phyloP scores from a whole-genome alignment of 2,797 vertebrate genomes.

The Ciconia nigra region DNA sequence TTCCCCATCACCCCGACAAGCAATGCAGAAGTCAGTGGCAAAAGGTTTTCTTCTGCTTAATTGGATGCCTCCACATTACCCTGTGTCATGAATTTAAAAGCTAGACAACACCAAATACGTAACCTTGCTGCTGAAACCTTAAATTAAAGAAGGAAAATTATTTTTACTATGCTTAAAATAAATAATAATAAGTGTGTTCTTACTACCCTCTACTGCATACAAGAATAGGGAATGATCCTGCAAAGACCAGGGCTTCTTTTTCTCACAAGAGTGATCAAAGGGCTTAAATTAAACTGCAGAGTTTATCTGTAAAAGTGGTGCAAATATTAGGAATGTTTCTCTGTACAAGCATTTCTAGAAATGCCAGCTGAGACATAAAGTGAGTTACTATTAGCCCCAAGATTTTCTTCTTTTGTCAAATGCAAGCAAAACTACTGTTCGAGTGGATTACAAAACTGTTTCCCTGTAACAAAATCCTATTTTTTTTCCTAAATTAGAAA shows the following conservation, averaged over 20 bases:
- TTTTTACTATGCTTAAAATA: background rate
- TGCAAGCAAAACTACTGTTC: background rate
- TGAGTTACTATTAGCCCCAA: background rate
- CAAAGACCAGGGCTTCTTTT: background rate
- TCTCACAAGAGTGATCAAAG: background rate
- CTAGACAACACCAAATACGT: background rate
- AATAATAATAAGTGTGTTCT: background rate
- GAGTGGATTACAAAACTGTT: background rate
- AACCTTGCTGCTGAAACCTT: background rate
- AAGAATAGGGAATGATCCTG: background rate
- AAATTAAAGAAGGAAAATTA: background rate
- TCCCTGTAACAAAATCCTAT: background rate
- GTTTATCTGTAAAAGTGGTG: background rate
- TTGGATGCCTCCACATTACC: background rate
- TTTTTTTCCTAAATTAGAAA: background rate
- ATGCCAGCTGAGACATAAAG: background rate
- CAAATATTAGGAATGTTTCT: background rate
- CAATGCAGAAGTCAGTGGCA: background rate
- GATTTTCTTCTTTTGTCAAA: background rate
- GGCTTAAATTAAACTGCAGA: background rate
- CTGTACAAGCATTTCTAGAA: background rate
- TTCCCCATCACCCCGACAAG: background rate
- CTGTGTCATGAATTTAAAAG: background rate
- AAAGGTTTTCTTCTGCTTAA: background rate
- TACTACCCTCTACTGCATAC: background rate